Conservation (phyloP, 2,888 invertebrate species). For the Polydrusus pterygomalis region DNA sequence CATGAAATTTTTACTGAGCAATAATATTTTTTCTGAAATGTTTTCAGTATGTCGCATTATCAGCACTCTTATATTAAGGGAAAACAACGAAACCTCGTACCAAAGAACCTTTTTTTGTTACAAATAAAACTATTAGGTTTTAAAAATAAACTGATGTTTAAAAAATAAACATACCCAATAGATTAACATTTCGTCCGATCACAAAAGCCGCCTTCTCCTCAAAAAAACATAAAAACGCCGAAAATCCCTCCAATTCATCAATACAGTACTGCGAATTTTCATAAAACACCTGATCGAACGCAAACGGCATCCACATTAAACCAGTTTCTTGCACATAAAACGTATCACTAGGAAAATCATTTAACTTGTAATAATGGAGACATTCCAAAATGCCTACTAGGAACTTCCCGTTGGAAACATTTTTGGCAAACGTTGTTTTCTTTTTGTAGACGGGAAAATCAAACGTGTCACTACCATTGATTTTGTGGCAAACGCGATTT, state of each 20-base stretch:
- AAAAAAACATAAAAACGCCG: slow-evolving; percentile 57
- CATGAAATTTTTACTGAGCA: too few relatives aligned
- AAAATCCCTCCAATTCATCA: slow-evolving; percentile 57
- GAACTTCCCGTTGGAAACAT: slow-evolving; percentile 24
- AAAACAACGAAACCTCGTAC: too few relatives aligned
- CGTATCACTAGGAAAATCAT: slow-evolving; percentile 44
- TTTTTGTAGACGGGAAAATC: slow-evolving; percentile 45
- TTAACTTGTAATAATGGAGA: slow-evolving; percentile 24
- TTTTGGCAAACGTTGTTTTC: slow-evolving; percentile 21
- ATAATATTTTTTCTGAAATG: too few relatives aligned
- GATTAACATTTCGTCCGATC: slow-evolving; percentile 22
- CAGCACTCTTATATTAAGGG: too few relatives aligned
- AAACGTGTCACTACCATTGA: slow-evolving; percentile 50
- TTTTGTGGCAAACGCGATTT: slow-evolving; percentile 46
- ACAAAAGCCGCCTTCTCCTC: not conserved
- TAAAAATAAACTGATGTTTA: too few relatives aligned
- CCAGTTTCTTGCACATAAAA: slow-evolving; percentile 62
- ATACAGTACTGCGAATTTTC: slow-evolving; percentile 58
- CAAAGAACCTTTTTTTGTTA: too few relatives aligned
- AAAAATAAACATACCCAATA: slow-evolving; percentile 31
- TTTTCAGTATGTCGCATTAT: too few relatives aligned
- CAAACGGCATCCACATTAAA: slow-evolving; percentile 56
- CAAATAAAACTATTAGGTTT: too few relatives aligned
- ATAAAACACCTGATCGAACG: slow-evolving; percentile 44
- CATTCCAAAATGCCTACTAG: slow-evolving; percentile 54